Conservation (phyloP, 2,888 invertebrate genomes). For the Mythimna albipuncta region DNA sequence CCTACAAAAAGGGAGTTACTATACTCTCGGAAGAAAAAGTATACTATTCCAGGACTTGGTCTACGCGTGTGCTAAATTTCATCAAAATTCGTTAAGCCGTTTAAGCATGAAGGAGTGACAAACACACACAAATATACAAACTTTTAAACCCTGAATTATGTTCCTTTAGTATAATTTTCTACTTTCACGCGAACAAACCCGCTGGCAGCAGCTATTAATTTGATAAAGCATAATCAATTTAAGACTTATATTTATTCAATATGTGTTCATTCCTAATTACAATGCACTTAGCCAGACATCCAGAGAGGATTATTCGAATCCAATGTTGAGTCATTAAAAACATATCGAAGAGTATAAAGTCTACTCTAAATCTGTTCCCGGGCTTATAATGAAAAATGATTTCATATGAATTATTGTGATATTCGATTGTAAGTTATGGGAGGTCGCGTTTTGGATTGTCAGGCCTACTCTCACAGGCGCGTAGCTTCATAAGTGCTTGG, state of each 20-base stretch:
- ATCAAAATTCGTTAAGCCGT: no score
- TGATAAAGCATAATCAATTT: not conserved
- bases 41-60: no score
- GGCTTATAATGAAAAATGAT: conserved; percentile 59
- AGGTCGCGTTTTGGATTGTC: conserved; percentile 14
- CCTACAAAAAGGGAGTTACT: no score
- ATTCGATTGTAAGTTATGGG: conserved; percentile 3
- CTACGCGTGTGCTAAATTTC: no score
- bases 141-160: no score
- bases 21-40: no score
- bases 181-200: no score
- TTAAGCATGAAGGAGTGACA: no score
- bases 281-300: conserved; percentile 46
- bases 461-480: no score
- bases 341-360: conserved; percentile 32
- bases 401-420: conserved; percentile 56
- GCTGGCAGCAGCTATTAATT: no score
- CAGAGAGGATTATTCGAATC: conserved; percentile 45
- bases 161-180: not conserved
- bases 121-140: no score
- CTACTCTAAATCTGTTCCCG: conserved; percentile 57
- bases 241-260: conserved; percentile 1
- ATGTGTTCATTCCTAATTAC: conserved; percentile 4
- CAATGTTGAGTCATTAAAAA: conserved; percentile 51
- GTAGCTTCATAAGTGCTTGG: no score